Evolutionary conservation across 2,888 invertebrate genomes (phyloP).

Genomic region (Meiosimyza platycephala): DNA sequence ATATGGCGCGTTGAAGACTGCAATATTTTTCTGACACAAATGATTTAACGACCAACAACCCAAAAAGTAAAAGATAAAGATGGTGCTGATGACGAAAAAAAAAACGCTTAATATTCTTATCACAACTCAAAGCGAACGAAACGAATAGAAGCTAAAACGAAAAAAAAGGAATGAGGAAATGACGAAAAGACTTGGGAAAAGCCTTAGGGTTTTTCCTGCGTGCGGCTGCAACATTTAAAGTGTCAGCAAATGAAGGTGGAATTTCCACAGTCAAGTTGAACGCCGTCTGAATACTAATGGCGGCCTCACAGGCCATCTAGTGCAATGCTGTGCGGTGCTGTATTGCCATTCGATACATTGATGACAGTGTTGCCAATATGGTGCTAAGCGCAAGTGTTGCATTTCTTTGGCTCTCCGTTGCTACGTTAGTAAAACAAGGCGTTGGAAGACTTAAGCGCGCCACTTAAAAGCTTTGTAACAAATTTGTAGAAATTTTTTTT

Average conservation of each 20-base stretch:
- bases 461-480: no score
- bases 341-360: no score
- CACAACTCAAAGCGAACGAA: background rate
- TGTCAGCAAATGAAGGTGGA: conserved; percentile 3
- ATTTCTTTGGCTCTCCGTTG: background rate
- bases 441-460: no score
- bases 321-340: background rate
- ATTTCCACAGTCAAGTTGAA: conserved; percentile 2
- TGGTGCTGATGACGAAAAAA: background rate
- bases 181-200: conserved; percentile 7
- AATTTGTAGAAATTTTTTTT: no score
- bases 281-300: conserved; percentile 12
- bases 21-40: no score
- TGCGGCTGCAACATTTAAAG: background rate
- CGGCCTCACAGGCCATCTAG: background rate
- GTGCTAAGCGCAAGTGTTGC: conserved; percentile 12
- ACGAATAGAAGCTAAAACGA: background rate
- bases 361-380: conserved; percentile 16
- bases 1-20: no score
- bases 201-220: conserved; percentile 2
- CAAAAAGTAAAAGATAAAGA: background rate
- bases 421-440: no score
- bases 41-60: no score
- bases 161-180: background rate
- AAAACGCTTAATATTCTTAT: conserved; percentile 14